Evolutionary conservation across 2,797 vertebrate genomes (phyloP), one percentile per base, ranked within the genome.

Genomic region (Macrochelys suwanniensis): DNA sequence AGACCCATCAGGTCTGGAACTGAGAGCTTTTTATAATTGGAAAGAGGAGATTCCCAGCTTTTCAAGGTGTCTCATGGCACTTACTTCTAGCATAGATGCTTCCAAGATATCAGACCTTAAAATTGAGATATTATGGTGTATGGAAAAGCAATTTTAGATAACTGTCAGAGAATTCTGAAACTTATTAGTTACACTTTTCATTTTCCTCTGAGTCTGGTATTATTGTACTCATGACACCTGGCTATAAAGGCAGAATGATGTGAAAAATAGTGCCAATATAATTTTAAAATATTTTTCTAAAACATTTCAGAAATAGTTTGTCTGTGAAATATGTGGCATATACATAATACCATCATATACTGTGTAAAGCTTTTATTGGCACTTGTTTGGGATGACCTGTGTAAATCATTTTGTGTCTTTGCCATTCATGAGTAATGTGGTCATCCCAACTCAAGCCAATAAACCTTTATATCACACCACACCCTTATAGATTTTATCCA

Each of bases 1-100:
- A 56, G 9, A 4, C 8, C 45, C 33, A 74, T 12, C 23, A 92
- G 84, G 87, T 13, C 26, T 59, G 47, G 59, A 7, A 54, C 1
- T 42, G 51, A 91, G 53, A 26, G 4, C 4, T 85, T 83, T 71
- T 13, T 71, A 59, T 42, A 84, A 80, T 45, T 13, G 45, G 81
- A 94, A 90, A 89, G 17, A 28, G 61, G 23, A 91, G 84, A 80
- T 84, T 86, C 50, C 50, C 45, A 86, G 42, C 26, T 91, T 90
- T 65, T 50, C 5, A 76, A 51, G 5, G 57, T 42, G 61, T 91
- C 54, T 88, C 68, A 71, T 68, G 42, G 37, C 16, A 42, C 21
- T 74, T 74, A 11, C 37, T 45, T 74, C 37, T 45, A 74, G 12
- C 71, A 25, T 76, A 42, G 37, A 37, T 51, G 37, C 71, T 4